These are phyloP conservation scores for Halichondria panicea DNA, from an alignment of 37 sponge, comb jelly and placozoan species.

Conservation along the genomic window DNA sequence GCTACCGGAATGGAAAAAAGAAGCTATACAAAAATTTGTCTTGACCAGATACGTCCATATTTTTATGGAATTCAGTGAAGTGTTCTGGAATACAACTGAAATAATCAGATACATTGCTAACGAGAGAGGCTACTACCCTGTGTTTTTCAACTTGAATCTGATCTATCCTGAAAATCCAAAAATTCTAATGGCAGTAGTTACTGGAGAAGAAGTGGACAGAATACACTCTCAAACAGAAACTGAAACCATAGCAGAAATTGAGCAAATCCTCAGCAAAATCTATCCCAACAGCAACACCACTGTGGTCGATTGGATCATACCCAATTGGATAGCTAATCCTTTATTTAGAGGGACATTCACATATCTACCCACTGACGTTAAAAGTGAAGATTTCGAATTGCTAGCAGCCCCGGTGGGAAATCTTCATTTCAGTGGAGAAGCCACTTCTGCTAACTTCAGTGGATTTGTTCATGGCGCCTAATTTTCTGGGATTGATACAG, in stretches of 20 bases:
- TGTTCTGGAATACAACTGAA: too few relatives aligned
- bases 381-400: background rate
- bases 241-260: constrained; percentile 36
- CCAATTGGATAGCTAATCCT: constrained; percentile 54
- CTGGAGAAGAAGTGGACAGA: constrained; percentile 29
- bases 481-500: constrained; percentile 51
- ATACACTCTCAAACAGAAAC: constrained; percentile 15
- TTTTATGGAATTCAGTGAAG: too few relatives aligned
- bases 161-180: constrained; percentile 15
- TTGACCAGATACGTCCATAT: too few relatives aligned
- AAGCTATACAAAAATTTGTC: too few relatives aligned
- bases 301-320: constrained; percentile 27
- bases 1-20: too few relatives aligned
- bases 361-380: constrained; percentile 19
- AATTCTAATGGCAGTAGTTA: constrained; percentile 36
- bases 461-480: constrained; percentile 75
- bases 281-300: constrained; percentile 33
- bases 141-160: constrained; percentile 15
- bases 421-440: constrained; percentile 74
- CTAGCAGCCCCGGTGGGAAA: constrained; percentile 34
- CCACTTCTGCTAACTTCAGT: constrained; percentile 12
- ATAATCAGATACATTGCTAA: too few relatives aligned
- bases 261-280: constrained; percentile 37
- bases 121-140: constrained; percentile 29
- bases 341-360: constrained; percentile 53